Percentiles rank a stretch among this genome's conserved stretches.
phyloP scores from a whole-genome alignment of 23 tunicate genomes.

The Trididemnum nubilum region DNA sequence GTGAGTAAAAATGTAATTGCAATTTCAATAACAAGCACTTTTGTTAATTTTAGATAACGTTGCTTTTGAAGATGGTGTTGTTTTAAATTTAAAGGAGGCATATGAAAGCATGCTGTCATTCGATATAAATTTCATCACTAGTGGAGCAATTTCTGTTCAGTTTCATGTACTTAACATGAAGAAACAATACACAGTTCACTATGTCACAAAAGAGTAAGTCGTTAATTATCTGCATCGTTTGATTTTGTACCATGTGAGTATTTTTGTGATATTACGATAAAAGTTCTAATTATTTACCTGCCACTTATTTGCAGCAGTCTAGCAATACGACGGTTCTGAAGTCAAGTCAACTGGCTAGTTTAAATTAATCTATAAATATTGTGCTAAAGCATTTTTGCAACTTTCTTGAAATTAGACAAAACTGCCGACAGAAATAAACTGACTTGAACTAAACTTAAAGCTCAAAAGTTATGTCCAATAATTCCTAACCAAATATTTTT shows the following conservation, averaged over 20 bases:
- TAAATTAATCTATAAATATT: too few relatives aligned
- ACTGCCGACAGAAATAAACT: too few relatives aligned
- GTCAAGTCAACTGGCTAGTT: too few relatives aligned
- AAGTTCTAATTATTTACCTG: neutral
- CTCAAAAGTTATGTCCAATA: too few relatives aligned
- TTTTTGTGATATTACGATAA: neutral
- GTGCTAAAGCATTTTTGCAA: neutral
- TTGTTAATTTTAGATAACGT: slow-evolving; percentile 32
- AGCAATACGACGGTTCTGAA: too few relatives aligned
- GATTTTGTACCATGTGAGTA: too few relatives aligned
- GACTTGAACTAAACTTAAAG: too few relatives aligned
- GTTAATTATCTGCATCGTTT: neutral
- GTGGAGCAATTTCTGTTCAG: slow-evolving; percentile 63
- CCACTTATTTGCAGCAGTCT: too few relatives aligned
- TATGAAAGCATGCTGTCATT: slow-evolving; percentile 57
- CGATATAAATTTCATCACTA: slow-evolving; percentile 61
- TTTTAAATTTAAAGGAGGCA: slow-evolving; percentile 60
- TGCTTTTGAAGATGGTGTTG: slow-evolving; percentile 59
- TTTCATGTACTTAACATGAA: slow-evolving; percentile 49
- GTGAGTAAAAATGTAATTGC: too few relatives aligned
- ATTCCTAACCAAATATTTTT: too few relatives aligned
- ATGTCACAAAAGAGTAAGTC: slow-evolving; percentile 62
- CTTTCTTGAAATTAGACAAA: too few relatives aligned
- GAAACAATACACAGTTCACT: slow-evolving; percentile 77
- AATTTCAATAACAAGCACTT: too few relatives aligned